Evolutionary conservation across 1,140 invertebrate species (phyloP), one percentile per base, ranked within the genome.

Genomic region (Temnothorax nylanderi): DNA sequence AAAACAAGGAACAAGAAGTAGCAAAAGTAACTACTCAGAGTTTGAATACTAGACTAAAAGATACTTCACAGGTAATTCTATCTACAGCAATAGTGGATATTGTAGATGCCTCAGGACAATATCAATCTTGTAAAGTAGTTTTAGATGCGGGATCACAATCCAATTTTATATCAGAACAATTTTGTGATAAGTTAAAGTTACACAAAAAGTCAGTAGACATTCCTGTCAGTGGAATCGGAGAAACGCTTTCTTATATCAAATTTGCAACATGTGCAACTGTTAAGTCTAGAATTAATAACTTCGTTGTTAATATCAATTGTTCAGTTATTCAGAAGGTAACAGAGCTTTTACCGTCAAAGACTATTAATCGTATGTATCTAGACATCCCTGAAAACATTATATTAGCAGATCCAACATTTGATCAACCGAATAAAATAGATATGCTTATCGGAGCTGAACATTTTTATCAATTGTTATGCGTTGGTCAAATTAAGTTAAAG

Each of bases 361-460:
- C 5, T 7, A 41, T 65, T 4, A 37, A 65, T 18, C 2, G 62
- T 41, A 65, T 41, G 8, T 3, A 5, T 0, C 0, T 65, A 18
- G 18, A 41, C 6, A 37, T 65, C 10, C 34, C 16, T 2, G 11
- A 6, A 8, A 37, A n/a, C n/a, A 18, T 65, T 2, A 37, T 2
- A 3, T 8, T 41, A n/a, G 32, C 16, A 41, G 32, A 37, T 41
- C 34, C 62, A 7, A 65, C 6, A 8, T 65, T 65, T 37, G 62
- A 65, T 65, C 34, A 65, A 41, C 34, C 62, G 4, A 3, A 0
- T 16, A 13, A 65, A 3, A 16, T 65, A 8, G 62, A 65, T 41
- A 65, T 64, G 62, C 62, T 65, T 16, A n/a, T 65, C 16, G 62
- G 62, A n/a, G 62, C 62, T 3, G 62, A 65, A 10, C 8, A 65